Base-by-base conservation (phyloP, 2,113 vertebrate genomes). In the Brachyistius frenatus region DNA sequence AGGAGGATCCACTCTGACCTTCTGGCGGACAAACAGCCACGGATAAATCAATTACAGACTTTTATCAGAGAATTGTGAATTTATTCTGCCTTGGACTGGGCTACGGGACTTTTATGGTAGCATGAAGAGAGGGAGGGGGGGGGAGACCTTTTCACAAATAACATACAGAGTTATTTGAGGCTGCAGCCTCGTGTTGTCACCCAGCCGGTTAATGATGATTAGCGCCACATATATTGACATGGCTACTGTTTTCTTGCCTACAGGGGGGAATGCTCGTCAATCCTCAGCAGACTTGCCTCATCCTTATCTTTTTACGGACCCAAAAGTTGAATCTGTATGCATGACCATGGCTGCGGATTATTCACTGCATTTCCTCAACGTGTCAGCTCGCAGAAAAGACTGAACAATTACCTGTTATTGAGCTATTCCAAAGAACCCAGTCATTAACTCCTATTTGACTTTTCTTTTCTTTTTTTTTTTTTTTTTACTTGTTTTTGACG, bases 251-350 rank as follows among this genome's bases (percentile, higher is more conserved):
- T 32, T 66, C 10, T 57, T 55, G 61, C 52, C 52, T 74, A 52
- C 52, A 74, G 61, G 52, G 52, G 31, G 23, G 23, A 64, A 64
- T 46, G 49, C 46, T 31, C 35, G 7, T 52, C 50, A 57, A 60
- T 62, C 54, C 52, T 66, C 33, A 4, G 8, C 47, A 75, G 66
- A 74, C 46, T 47, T 56, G 41, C 33, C 36, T 65, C 70, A 3
- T 80, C 63, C 63, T 77, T 63, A 66, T 83, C 66, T 52, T 33
- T 76, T 66, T 23, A 50, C 6, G 71, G 74, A 31, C 81, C 70
- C 32, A 74, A 73, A 73, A 70, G 58, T 78, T 62, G 11, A 69
- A 77, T 77, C 76, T 84, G 76, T 63, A 76, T 82, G 60, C 81
- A 64, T 37, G 78, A 32, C 63, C 87, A 81, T 60, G 72, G 39